Evolutionary conservation across 2,888 invertebrate genomes (phyloP), one percentile per base, ranked within the genome.

Genomic region (Helobdella robusta): DNA sequence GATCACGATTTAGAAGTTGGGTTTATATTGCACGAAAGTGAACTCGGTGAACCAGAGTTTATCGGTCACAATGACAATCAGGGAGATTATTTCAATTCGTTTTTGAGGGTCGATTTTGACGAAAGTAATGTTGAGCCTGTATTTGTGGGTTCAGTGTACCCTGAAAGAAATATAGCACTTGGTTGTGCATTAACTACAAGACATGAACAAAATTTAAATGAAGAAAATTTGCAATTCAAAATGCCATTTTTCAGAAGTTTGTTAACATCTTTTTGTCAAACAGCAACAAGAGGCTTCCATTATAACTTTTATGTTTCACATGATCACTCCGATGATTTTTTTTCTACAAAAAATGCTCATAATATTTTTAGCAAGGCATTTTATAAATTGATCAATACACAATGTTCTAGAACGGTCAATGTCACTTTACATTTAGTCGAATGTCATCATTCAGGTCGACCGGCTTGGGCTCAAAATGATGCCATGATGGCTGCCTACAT

Each of bases 391-490:
- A 58, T 67, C 6, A 28, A 30, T 8, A 35, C 48, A 35, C 59
- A 54, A 18, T 71, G 71, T 54, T 67, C 67, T 1, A 60, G 52
- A 34, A 40, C 48, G 18, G 25, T 67, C 20, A 71, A 71, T 50
- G 69, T 70, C 32, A 60, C 69, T 2, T 46, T 71, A n/a, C 70
- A 71, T 52, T 44, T 71, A 18, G 70, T 71, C n/a, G 69, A 71
- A 61, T 71, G 70, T 46, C 56, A 61, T 20, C 70, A 71, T 52
- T 61, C 69, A 15, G 70, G 69, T 1, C 56, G 59, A 20, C 71
- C 71, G n/a, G 70, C 71, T 28, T 71, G 71, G 71, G 71, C 71
- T 25, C 71, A 71, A 65, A 71, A 71, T 65, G 71, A 71, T 65
- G 71, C 70, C 40, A 71, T 71, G 70, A 71, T 71, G 71, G 72